These are phyloP conservation scores for Bombus turneri DNA, from an alignment of 1,140 invertebrate genomes.

Conservation along the genomic window DNA sequence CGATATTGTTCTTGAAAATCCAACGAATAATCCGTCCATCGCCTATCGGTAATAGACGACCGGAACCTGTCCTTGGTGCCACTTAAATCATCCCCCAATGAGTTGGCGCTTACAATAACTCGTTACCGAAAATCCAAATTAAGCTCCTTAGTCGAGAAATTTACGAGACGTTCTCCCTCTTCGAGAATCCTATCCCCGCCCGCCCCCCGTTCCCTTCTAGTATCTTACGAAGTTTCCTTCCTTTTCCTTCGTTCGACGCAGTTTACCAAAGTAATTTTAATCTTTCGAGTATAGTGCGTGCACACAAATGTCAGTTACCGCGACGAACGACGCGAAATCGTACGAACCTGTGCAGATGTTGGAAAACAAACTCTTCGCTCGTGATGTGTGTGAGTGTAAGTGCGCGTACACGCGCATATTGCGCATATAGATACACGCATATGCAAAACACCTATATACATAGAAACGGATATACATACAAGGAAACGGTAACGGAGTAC, in stretches of 20 bases:
- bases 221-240: constrained; percentile 23
- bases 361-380: constrained; percentile 43
- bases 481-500: neutral
- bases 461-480: neutral
- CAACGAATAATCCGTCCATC: constrained; percentile 61
- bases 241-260: constrained; percentile 57
- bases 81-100: constrained; percentile 73
- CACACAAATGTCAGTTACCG: constrained; percentile 40
- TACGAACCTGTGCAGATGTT: constrained; percentile 22
- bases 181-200: constrained; percentile 2
- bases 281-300: constrained; percentile 72
- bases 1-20: constrained; percentile 44
- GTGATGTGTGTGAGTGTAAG: neutral
- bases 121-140: constrained; percentile 82
- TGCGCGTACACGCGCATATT: neutral
- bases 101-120: constrained; percentile 79
- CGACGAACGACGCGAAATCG: neutral
- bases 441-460: neutral
- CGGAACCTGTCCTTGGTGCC: constrained; percentile 63
- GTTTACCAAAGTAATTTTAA: constrained; percentile 82
- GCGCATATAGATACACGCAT: neutral
- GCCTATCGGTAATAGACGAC: constrained; percentile 61
- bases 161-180: constrained; percentile 76
- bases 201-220: constrained; percentile 1
- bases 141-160: constrained; percentile 83